Evolutionary conservation across 2,797 vertebrate species (phyloP).

Genomic region (Oceanodroma leucorhoa): DNA sequence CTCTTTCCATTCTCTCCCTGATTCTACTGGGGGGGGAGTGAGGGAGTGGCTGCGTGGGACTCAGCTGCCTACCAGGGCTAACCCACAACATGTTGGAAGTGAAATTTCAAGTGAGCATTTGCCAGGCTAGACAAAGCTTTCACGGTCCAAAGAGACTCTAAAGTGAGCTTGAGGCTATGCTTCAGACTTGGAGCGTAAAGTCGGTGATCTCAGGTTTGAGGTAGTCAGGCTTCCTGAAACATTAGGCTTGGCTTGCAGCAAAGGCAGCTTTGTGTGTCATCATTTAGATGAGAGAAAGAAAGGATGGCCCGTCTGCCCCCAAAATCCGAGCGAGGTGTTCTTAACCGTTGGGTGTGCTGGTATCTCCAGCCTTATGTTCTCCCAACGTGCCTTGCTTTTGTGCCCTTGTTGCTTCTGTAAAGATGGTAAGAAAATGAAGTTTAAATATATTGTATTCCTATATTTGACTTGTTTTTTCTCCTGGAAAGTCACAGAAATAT

Average conservation of each 20-base stretch:
- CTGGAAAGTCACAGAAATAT: background rate
- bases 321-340: background rate
- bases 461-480: background rate
- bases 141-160: background rate
- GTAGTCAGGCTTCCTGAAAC: background rate
- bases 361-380: background rate
- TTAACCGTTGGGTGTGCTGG: background rate
- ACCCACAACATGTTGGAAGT: background rate
- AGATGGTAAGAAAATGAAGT: background rate
- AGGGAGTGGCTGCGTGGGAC: background rate
- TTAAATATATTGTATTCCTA: background rate
- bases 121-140: background rate
- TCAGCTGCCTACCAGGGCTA: background rate
- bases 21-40: background rate
- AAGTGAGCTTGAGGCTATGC: background rate
- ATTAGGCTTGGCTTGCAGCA: background rate
- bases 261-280: background rate
- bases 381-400: background rate
- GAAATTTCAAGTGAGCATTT: background rate
- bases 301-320: background rate
- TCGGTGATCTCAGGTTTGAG: background rate
- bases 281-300: background rate
- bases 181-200: background rate
- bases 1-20: background rate
- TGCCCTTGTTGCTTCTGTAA: background rate